A percentile compares a stretch with the other conserved stretches of the same genome.
Conservation (phyloP, 2,113 vertebrate genomes). For the Plectropomus leopardus region DNA sequence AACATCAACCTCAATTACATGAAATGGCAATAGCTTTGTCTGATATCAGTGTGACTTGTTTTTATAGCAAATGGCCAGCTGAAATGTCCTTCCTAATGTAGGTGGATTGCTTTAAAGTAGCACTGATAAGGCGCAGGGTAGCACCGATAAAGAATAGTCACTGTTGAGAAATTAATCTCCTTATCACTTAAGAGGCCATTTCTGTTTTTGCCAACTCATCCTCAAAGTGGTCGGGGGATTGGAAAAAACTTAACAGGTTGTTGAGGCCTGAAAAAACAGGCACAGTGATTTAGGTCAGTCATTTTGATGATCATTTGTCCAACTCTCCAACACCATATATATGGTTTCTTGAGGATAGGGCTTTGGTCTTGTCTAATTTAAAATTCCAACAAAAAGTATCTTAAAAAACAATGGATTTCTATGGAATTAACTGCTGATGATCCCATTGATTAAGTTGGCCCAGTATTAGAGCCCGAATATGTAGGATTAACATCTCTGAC, state of each 20-base stretch:
- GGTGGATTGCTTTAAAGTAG: background rate
- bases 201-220: background rate
- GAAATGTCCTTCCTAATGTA: background rate
- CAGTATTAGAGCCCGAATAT: background rate
- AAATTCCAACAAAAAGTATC: background rate
- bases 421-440: background rate
- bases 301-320: background rate
- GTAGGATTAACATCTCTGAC: background rate
- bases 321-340: background rate
- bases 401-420: background rate
- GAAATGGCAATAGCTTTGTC: background rate
- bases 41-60: background rate
- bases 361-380: background rate
- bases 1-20: background rate
- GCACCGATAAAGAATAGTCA: background rate
- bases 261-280: background rate
- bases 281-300: background rate
- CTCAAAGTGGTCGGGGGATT: background rate
- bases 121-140: background rate
- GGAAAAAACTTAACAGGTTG: background rate
- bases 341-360: background rate
- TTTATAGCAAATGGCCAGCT: background rate
- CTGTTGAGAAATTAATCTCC: background rate
- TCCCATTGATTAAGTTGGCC: background rate
- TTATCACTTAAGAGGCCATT: background rate